phyloP scores from a whole-genome alignment of 2,888 invertebrate species.

The Lymantria dispar region DNA sequence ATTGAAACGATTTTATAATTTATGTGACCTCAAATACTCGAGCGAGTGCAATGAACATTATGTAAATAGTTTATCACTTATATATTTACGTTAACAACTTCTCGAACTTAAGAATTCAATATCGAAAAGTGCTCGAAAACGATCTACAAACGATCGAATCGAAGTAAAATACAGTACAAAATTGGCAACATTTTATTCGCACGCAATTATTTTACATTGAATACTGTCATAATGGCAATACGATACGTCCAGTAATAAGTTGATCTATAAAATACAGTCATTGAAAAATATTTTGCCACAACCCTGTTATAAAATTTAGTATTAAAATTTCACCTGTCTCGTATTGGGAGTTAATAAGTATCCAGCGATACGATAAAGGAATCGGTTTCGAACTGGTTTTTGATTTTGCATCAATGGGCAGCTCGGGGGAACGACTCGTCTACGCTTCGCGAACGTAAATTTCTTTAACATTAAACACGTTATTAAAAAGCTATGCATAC shows the following conservation, averaged over 20 bases:
- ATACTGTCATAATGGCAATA: not conserved
- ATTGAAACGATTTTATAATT: constrained; percentile 20
- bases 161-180: not conserved
- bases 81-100: constrained; percentile 11
- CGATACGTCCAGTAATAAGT: not conserved
- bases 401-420: constrained; percentile 45
- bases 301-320: constrained; percentile 32
- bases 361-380: constrained; percentile 13
- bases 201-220: not conserved
- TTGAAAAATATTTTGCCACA: constrained; percentile 1
- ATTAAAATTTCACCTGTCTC: constrained; percentile 57
- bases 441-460: constrained; percentile 32
- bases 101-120: not conserved
- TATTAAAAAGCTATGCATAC: constrained; percentile 40
- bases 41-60: constrained; percentile 13
- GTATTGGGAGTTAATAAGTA: constrained; percentile 31
- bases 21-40: constrained; percentile 12
- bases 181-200: not conserved
- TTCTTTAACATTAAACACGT: constrained; percentile 42
- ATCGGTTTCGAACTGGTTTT: constrained; percentile 27
- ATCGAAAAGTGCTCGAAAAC: not conserved
- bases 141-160: too few relatives aligned
- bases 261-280: not conserved
- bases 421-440: constrained; percentile 14
- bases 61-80: constrained; percentile 12